Percentiles rank a stretch among this genome's conserved stretches.
These are phyloP conservation scores for Oxyura jamaicensis DNA, from an alignment of 2,113 vertebrate genomes.

Conservation along the genomic window DNA sequence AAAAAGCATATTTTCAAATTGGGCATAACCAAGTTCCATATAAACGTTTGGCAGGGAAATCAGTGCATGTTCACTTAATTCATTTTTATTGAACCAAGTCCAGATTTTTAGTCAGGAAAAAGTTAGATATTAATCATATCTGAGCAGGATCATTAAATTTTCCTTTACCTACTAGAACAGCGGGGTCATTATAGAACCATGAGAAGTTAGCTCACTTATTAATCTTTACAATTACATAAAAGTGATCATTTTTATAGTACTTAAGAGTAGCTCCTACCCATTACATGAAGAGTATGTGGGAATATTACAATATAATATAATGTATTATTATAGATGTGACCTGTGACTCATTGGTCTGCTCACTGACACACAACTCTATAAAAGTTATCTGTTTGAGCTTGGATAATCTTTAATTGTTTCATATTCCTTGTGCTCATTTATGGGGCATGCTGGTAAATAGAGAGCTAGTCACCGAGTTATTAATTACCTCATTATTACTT, in stretches of 20 bases:
- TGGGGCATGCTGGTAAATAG: slow-evolving; percentile 26
- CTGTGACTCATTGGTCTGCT: slow-evolving; percentile 63
- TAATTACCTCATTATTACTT: slow-evolving; percentile 69
- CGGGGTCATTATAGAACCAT: slow-evolving; percentile 71
- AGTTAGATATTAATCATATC: slow-evolving; percentile 76
- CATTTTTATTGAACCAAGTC: slow-evolving; percentile 78
- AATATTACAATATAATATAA: slow-evolving; percentile 59
- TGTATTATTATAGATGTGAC: slow-evolving; percentile 68
- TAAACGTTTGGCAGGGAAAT: slow-evolving; percentile 70
- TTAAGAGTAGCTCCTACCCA: slow-evolving; percentile 68
- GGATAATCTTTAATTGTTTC: slow-evolving; percentile 66
- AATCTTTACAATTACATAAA: slow-evolving; percentile 76
- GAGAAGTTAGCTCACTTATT: slow-evolving; percentile 75
- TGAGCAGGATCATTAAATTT: slow-evolving; percentile 74
- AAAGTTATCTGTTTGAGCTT: slow-evolving; percentile 56
- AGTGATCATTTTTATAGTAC: slow-evolving; percentile 74
- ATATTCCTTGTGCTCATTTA: slow-evolving; percentile 1
- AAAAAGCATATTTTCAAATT: slow-evolving; percentile 74
- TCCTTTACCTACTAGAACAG: slow-evolving; percentile 73
- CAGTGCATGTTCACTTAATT: slow-evolving; percentile 72
- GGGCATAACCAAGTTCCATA: slow-evolving; percentile 64
- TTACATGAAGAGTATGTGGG: slow-evolving; percentile 51
- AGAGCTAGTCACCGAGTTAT: slow-evolving; percentile 47
- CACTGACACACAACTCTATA: slow-evolving; percentile 28
- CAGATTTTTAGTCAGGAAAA: slow-evolving; percentile 73